A percentile compares a stretch with the other conserved stretches of the same genome.
Evolutionary conservation across 2,888 invertebrate species (phyloP).

Genomic region (Empis stercorea): DNA sequence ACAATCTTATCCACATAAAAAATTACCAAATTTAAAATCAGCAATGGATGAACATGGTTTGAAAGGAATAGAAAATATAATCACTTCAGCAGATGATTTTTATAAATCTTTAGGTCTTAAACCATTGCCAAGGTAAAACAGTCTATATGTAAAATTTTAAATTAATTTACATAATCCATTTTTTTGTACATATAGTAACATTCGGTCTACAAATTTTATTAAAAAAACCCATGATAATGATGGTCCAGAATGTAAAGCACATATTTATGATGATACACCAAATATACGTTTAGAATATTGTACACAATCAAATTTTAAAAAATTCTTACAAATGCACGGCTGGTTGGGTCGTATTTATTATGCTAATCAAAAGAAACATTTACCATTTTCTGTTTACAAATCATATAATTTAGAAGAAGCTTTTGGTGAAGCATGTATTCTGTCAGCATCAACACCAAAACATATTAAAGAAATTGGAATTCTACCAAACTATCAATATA

Average conservation of each 20-base stretch:
- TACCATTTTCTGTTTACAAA: conserved; percentile 40
- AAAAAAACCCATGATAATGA: conserved; percentile 13
- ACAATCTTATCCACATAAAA: conserved; percentile 19
- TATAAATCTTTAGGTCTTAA: conserved; percentile 53
- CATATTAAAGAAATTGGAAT: conserved; percentile 52
- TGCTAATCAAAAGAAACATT: conserved; percentile 43
- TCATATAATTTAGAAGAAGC: conserved; percentile 41
- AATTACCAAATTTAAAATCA: conserved; percentile 47
- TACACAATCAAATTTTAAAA: conserved; percentile 37
- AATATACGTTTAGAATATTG: conserved; percentile 41
- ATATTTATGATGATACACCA: conserved; percentile 12
- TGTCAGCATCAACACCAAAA: conserved; percentile 50
- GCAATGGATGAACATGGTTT: conserved; percentile 50
- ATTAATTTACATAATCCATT: no score
- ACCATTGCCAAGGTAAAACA: not conserved
- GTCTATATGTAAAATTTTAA: no score
- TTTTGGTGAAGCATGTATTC: conserved; percentile 50
- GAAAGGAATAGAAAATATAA: conserved; percentile 42
- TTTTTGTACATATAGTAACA: conserved; percentile 16
- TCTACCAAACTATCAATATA: conserved; percentile 26
- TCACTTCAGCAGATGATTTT: conserved; percentile 63
- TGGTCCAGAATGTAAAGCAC: conserved; percentile 12
- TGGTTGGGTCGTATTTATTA: conserved; percentile 52
- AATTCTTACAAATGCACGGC: conserved; percentile 43
- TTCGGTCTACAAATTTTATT: conserved; percentile 14